Evolutionary conservation across 2,797 vertebrate genomes (phyloP), one percentile per base, ranked within the genome.

Genomic region (Cyclopterus lumpus): DNA sequence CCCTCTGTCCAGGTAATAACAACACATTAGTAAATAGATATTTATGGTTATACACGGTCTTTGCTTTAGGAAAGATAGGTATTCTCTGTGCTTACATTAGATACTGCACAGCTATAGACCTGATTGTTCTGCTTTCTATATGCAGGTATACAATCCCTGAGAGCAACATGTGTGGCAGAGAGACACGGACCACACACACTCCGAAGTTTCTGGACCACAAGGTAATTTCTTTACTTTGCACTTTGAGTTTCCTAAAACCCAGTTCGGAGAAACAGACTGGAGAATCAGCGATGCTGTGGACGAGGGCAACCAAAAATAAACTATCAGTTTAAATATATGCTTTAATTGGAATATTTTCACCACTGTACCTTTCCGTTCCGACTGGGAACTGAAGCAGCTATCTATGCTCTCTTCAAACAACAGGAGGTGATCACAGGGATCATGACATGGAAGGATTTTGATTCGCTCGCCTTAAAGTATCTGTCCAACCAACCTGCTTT

Each of bases 361-460:
- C 38, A 5, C 14, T 40, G 38, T 3, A 14, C 14, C 12, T 9
- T 15, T 40, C 12, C 12, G 38, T 40, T 12, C 38, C 15, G 38
- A 40, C 38, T 40, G 38, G 34, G 14, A 40, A 40, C 38, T 40
- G 38, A 40, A 11, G 38, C 10, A 4, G 36, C 38, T 3, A 3
- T 40, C 38, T 14, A 1, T 40, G 38, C 38, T 40, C 38, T 40
- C 38, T 15, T 40, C 38, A 11, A 11, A 40, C 36, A 55, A 48
- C 88, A 99, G 98, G 95, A 96, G 74, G 85, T 95, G 46, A 95
- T 97, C 73, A 65, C 83, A 7, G 95, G 95, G n/a, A 69, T 96
- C 72, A 96, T 96, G 94, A 93, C 79, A 46, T 97, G 97, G 97
- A 96, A 93, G 86, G 93, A 54, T 67, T 97, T 96, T 77, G 89